phyloP scores from a whole-genome alignment of 2,113 vertebrate genomes.

The Mesoclemmys tuberculata region DNA sequence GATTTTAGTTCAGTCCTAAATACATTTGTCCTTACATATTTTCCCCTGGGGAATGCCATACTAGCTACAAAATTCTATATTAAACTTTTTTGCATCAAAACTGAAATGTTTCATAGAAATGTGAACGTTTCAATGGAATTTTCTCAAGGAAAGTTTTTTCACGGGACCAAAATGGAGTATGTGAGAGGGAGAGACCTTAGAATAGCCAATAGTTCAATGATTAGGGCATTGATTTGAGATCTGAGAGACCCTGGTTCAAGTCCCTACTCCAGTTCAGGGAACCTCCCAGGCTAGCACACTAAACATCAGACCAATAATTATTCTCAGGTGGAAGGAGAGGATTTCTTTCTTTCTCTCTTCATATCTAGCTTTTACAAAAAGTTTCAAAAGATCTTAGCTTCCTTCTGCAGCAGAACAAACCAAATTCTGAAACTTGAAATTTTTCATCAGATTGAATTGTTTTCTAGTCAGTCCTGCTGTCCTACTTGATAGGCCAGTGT shows the following conservation, averaged over 20 bases:
- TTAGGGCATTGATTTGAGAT: no score
- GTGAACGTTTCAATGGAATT: not conserved
- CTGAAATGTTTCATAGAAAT: not conserved
- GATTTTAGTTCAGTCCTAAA: not conserved
- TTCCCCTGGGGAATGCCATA: not conserved
- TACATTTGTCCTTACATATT: not conserved
- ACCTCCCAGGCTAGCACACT: not conserved
- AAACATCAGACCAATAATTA: not conserved
- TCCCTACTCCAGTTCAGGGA: not conserved
- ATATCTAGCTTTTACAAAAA: not conserved
- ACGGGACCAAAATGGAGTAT: not conserved
- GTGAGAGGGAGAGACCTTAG: not conserved
- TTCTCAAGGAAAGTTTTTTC: not conserved
- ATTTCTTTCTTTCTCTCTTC: not conserved
- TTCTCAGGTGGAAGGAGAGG: no score
- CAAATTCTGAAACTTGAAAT: not conserved
- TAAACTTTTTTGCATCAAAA: not conserved
- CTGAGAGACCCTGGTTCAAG: no score
- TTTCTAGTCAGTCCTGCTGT: not conserved
- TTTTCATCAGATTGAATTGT: not conserved
- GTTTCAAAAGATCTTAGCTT: not conserved
- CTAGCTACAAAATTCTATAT: not conserved
- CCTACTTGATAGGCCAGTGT: not conserved
- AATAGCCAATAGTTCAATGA: not conserved
- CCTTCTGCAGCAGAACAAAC: not conserved